These are phyloP conservation scores for Ondatra zibethicus DNA, from an alignment of 2,113 vertebrate species.

Conservation along the genomic window DNA sequence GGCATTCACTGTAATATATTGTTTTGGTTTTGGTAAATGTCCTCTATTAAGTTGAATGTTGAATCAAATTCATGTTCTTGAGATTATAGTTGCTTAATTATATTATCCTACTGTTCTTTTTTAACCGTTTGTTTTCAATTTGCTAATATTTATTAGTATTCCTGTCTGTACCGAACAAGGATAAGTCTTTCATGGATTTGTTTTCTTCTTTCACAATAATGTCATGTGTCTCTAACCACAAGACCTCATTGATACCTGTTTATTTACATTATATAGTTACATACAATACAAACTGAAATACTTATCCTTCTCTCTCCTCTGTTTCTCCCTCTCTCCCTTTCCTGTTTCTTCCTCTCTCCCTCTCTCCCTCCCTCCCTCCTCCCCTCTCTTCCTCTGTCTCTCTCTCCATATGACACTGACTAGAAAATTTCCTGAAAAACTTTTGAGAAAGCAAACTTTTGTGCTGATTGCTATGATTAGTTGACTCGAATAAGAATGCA, in stretches of 20 bases:
- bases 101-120: neutral
- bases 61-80: neutral
- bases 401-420: neutral
- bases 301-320: neutral
- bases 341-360: too few relatives aligned
- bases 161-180: neutral
- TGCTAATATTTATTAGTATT: neutral
- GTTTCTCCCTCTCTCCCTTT: neutral
- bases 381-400: neutral
- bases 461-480: conserved; percentile 40
- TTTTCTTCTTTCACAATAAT: too few relatives aligned
- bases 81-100: neutral
- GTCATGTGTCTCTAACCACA: neutral
- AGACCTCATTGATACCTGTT: neutral
- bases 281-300: neutral
- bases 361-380: too few relatives aligned
- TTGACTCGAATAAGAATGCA: conserved; percentile 33
- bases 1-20: neutral
- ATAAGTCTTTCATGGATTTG: neutral
- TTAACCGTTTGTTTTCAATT: neutral
- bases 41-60: neutral
- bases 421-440: neutral
- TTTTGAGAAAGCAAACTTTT: conserved; percentile 32
- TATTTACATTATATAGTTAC: neutral
- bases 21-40: neutral